Percentiles rank a stretch among this genome's conserved stretches.
Conservation (phyloP, 2,113 vertebrate genomes). For the Pachypanchax playfairii region DNA sequence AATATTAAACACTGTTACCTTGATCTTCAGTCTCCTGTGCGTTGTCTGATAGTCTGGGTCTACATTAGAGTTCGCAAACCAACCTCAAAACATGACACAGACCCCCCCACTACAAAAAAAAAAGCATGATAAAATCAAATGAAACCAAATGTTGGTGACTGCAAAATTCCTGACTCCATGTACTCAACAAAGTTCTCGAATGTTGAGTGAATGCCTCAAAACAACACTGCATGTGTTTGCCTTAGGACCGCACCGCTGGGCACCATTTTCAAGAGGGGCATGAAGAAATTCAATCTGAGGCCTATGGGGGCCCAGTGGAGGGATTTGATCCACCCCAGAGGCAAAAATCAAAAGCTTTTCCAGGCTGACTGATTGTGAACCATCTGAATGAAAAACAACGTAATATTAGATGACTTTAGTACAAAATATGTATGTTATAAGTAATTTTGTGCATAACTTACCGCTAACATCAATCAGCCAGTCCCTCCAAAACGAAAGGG, state of each 20-base stretch:
- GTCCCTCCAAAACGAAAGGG: not conserved
- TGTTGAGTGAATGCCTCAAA: not conserved
- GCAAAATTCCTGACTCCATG: conserved; percentile 1
- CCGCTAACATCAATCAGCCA: not conserved
- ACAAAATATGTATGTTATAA: not conserved
- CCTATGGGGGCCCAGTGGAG: not conserved
- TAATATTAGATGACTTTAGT: not conserved
- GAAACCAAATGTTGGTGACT: conserved; percentile 1
- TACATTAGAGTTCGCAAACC: too few species aligned
- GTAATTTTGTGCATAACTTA: not conserved
- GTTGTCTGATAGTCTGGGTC: too few species aligned
- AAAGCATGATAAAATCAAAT: not conserved
- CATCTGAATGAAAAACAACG: not conserved
- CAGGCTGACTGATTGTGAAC: not conserved
- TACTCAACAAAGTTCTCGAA: not conserved
- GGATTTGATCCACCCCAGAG: not conserved
- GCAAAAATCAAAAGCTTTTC: not conserved
- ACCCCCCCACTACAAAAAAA: too few species aligned
- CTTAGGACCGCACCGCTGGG: not conserved
- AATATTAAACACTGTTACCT: too few species aligned
- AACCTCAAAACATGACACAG: too few species aligned
- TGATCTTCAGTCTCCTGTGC: too few species aligned
- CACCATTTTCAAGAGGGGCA: not conserved
- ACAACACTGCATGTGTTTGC: not conserved
- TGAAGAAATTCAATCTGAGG: conserved; percentile 2